These are phyloP conservation scores for Cheirogaleus major DNA, from an alignment of 2,797 vertebrate species.

Conservation along the genomic window DNA sequence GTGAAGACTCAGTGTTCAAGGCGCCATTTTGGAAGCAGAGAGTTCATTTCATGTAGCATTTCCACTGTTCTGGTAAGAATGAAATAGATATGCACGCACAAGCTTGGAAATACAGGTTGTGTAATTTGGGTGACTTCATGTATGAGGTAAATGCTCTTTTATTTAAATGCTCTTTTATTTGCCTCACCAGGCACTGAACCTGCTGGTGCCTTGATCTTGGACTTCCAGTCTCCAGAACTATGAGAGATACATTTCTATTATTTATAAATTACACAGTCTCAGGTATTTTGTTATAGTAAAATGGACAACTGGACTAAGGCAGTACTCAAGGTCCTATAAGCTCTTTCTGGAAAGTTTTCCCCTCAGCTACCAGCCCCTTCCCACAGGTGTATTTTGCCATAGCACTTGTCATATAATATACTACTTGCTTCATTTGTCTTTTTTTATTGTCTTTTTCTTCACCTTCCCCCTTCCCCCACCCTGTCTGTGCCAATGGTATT, in stretches of 20 bases:
- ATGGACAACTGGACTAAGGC: neutral
- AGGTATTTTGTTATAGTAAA: neutral
- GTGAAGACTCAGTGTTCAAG: neutral
- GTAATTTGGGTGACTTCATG: neutral
- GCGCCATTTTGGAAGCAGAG: neutral
- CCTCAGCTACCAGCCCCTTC: neutral
- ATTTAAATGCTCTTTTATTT: neutral
- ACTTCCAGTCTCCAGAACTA: neutral
- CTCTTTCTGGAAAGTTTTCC: neutral
- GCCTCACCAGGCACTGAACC: neutral
- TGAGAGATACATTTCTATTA: neutral
- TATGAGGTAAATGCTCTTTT: neutral
- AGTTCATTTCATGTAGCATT: neutral
- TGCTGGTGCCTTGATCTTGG: no score
- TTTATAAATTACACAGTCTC: neutral
- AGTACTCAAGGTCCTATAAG: neutral
- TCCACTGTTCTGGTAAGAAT: neutral
- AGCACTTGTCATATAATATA: neutral
- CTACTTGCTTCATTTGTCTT: neutral
- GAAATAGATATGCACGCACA: neutral
- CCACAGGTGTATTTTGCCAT: accelerated
- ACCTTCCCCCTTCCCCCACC: neutral
- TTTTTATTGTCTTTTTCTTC: neutral
- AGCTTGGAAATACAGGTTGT: neutral
- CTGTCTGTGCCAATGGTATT: neutral